Conservation (phyloP, 2,113 vertebrate species). For the Odocoileus hemionus region DNA sequence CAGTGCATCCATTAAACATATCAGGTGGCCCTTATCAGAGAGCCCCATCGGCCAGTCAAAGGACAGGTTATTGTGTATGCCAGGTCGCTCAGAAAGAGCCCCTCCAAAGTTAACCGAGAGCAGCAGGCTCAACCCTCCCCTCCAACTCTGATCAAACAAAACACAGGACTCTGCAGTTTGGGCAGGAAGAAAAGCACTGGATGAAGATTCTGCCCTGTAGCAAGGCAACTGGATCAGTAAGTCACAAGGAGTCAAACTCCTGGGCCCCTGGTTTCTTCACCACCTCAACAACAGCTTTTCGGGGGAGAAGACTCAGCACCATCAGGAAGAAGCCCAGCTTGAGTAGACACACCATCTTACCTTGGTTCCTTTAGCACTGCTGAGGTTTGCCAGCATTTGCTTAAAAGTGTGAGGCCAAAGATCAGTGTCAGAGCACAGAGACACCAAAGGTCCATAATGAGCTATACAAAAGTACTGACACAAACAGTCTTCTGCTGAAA, state of each 20-base stretch:
- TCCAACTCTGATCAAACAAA: conserved; percentile 28
- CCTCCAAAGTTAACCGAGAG: not conserved
- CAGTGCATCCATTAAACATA: conserved; percentile 18
- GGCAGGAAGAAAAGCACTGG: not conserved
- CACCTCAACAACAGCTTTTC: not conserved
- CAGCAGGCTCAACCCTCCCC: not conserved
- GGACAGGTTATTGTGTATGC: conserved; percentile 49
- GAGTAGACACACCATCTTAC: not conserved
- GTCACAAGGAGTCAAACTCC: not conserved
- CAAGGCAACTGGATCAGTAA: not conserved
- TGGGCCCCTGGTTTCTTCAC: not conserved
- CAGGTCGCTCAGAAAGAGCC: conserved; percentile 13
- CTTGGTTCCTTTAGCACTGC: not conserved
- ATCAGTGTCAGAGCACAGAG: not conserved
- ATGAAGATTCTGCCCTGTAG: not conserved
- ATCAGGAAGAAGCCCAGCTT: not conserved
- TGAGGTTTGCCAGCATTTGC: not conserved
- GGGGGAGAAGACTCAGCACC: not conserved
- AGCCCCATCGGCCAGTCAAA: conserved; percentile 4
- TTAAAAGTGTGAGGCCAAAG: not conserved
- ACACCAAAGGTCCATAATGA: too few relatives aligned
- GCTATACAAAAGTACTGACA: not conserved
- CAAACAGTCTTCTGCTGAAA: not conserved
- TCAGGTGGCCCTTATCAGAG: conserved; percentile 65
- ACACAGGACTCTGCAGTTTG: not conserved